Base-by-base conservation (phyloP, 2,888 invertebrate species). In the Laspeyria flexula region DNA sequence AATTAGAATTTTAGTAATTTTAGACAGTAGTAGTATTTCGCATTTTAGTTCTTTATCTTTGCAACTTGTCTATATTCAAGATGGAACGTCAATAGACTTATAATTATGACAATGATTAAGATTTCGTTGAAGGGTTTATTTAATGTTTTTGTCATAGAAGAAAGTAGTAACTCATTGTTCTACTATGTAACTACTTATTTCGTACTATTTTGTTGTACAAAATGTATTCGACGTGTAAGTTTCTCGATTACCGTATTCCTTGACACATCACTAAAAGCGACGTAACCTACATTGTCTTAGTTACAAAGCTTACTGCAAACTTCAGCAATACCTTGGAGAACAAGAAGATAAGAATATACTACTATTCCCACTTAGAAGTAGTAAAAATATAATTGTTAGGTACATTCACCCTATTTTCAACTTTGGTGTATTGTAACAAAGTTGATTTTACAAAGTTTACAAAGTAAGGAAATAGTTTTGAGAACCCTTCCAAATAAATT, bases 381-480 rank as follows among this genome's bases (percentile, higher is more conserved):
- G 40, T 60, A 55, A 67, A 62, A 70, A 67, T 60, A 63, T 63
- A 66, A 66, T 67, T 57, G 54, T 53, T 11, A n/a, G n/a, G n/a
- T n/a, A n/a, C n/a, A n/a, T 18, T 43, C 47, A 61, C 18, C 45
- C 43, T 40, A 55, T 44, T 47, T 37, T 37, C 30, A 38, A 45
- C 71, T 52, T 30, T 61, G 25, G 29, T 31, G 0, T 12, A 25
- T 39, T 16, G 55, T 9, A 23, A 38, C 30, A 63, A 50, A 49
- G 68, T 55, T 34, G 42, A 54, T 10, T 66, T 60, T 16, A 33
- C 30, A 12, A 34, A 13, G 34, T 37, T 25, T 3, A 21, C 21
- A 25, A 7, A n/a, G n/a, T n/a, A n/a, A n/a, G n/a, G 9, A 25
- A 30, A 10, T 35, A 21, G 23, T n/a, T 4, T 15, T 5, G 6